Percentiles rank a stretch among this genome's conserved stretches.
These are phyloP conservation scores for Stegodyphus mimosarum DNA, from an alignment of 1,140 invertebrate species.

Conservation along the genomic window DNA sequence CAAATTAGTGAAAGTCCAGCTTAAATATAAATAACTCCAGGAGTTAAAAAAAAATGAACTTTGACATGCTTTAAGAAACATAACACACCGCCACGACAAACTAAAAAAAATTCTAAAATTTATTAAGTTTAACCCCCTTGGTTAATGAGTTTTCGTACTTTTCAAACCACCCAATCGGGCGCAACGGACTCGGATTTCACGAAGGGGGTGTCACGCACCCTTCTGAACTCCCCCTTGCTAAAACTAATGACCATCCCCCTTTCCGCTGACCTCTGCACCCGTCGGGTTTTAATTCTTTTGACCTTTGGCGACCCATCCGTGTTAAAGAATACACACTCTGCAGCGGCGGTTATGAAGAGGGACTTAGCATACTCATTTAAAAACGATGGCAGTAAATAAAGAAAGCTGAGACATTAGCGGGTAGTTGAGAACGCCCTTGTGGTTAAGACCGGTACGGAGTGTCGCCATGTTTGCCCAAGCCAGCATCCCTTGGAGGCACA, in stretches of 20 bases:
- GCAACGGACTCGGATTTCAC: conserved; percentile 26
- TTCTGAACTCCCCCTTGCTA: conserved; percentile 3
- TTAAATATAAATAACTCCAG: too few relatives aligned
- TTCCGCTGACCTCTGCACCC: conserved; percentile 8
- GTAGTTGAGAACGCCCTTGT: background rate
- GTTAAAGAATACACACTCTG: conserved; percentile 27
- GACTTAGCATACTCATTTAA: conserved; percentile 41
- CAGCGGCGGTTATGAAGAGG: background rate
- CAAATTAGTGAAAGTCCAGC: background rate
- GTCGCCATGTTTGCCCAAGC: conserved; percentile 13
- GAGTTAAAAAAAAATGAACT: background rate
- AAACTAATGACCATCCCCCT: conserved; percentile 31
- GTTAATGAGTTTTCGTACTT: conserved; percentile 49
- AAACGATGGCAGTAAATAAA: conserved; percentile 8
- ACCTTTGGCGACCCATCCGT: conserved; percentile 18
- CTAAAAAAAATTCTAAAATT: conserved; percentile 31
- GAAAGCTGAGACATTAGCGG: conserved; percentile 1
- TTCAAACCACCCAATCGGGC: background rate
- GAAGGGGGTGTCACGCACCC: conserved; percentile 20
- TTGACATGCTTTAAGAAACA: conserved; percentile 29
- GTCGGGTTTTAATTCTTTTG: conserved; percentile 44
- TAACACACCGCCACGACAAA: conserved; percentile 22
- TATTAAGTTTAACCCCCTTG: conserved; percentile 49
- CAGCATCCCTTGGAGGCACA: too few relatives aligned
- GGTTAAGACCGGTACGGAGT: background rate